Evolutionary conservation across 2,888 invertebrate species (phyloP).

Genomic region (Philaethria dido): DNA sequence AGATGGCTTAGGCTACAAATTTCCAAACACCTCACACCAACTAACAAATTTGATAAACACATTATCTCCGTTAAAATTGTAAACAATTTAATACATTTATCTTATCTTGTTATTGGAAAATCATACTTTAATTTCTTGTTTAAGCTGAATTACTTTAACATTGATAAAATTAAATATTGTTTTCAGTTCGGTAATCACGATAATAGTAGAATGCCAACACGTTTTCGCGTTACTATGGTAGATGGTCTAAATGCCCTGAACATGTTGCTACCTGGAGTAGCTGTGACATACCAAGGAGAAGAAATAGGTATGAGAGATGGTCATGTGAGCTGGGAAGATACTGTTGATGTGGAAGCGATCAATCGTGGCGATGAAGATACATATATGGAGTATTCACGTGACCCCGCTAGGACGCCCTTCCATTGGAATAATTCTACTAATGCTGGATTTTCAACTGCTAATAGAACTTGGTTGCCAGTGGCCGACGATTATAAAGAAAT

Average conservation of each 20-base stretch:
- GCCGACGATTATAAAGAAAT: conserved; percentile 83
- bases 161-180: background rate
- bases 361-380: conserved; percentile 80
- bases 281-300: conserved; percentile 93
- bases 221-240: conserved; percentile 85
- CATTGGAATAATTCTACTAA: conserved; percentile 84
- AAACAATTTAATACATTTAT: conserved; percentile 3
- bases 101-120: background rate
- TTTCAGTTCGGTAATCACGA: conserved; percentile 88
- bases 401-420: conserved; percentile 86
- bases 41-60: background rate
- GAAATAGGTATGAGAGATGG: conserved; percentile 89
- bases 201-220: conserved; percentile 84
- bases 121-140: background rate
- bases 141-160: background rate
- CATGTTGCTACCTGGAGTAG: conserved; percentile 89
- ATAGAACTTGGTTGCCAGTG: conserved; percentile 87
- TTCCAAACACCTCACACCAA: background rate
- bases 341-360: conserved; percentile 82
- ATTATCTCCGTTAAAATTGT: background rate
- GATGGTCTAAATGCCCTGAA: conserved; percentile 88
- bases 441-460: conserved; percentile 85
- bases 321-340: conserved; percentile 82
- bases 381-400: conserved; percentile 81
- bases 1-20: background rate